A percentile compares a stretch with the other conserved stretches of the same genome.
Conservation (phyloP, 2,888 invertebrate genomes). For the Julus scandinavius region DNA sequence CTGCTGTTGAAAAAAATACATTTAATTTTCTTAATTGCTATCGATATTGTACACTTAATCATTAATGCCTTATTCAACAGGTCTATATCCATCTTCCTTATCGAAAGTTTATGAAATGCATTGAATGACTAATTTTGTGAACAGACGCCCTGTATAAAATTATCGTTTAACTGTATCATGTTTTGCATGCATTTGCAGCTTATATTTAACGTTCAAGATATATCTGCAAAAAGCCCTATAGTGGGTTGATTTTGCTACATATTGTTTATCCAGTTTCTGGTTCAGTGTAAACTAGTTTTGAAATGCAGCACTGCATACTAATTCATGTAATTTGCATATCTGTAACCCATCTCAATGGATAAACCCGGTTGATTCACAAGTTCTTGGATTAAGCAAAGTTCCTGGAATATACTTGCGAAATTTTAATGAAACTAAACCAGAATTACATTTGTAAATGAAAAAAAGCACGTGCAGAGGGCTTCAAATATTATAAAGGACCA, state of each 20-base stretch:
- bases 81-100: background rate
- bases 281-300: background rate
- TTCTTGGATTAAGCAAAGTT: background rate
- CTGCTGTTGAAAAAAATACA: background rate
- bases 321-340: background rate
- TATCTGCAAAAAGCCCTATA: background rate
- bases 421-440: background rate
- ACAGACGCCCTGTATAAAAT: background rate
- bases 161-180: slow-evolving; percentile 17
- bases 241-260: background rate
- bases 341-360: background rate
- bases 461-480: background rate
- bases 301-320: background rate
- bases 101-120: background rate
- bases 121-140: background rate
- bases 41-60: background rate
- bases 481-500: no score
- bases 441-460: background rate
- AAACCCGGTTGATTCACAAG: background rate
- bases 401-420: background rate
- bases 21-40: background rate
- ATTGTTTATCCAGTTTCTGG: background rate
- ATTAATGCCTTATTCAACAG: no score
- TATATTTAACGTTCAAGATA: background rate
- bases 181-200: slow-evolving; percentile 13